A percentile compares a stretch with the other conserved stretches of the same genome.
Conservation (phyloP, 1,140 invertebrate genomes). For the Asbolus verrucosus region DNA sequence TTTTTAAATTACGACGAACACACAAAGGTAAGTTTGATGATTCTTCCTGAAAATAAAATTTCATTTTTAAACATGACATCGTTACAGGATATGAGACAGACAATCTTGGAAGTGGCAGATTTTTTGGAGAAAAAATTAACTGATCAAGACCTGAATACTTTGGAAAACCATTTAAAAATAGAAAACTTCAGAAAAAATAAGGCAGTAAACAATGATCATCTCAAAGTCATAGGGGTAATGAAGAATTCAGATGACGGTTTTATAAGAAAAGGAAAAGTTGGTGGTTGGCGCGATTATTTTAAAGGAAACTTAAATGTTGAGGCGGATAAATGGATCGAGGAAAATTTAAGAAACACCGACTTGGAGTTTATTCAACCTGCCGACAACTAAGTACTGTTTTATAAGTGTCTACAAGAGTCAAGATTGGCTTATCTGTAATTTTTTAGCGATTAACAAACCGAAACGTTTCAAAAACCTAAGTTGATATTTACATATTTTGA, state of each 20-base stretch:
- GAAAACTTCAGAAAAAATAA: conserved; percentile 18
- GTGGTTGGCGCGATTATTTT: conserved; percentile 16
- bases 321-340: conserved; percentile 26
- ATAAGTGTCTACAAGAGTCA: too few relatives aligned
- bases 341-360: conserved; percentile 4
- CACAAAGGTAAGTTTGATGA: too few relatives aligned
- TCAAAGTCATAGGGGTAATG: background rate
- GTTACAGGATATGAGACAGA: too few relatives aligned
- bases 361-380: background rate
- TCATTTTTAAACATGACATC: too few relatives aligned
- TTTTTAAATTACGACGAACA: conserved; percentile 75
- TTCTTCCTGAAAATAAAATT: too few relatives aligned
- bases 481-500: too few relatives aligned
- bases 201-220: background rate
- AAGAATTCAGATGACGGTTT: background rate
- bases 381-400: background rate
- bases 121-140: too few relatives aligned
- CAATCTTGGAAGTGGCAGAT: too few relatives aligned
- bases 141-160: too few relatives aligned
- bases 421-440: too few relatives aligned
- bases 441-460: too few relatives aligned
- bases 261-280: conserved; percentile 22
- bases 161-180: conserved; percentile 60
- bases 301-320: background rate
- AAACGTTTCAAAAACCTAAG: too few relatives aligned